Evolutionary conservation across 1,140 invertebrate genomes (phyloP).

Genomic region (Diuraphis noxia): DNA sequence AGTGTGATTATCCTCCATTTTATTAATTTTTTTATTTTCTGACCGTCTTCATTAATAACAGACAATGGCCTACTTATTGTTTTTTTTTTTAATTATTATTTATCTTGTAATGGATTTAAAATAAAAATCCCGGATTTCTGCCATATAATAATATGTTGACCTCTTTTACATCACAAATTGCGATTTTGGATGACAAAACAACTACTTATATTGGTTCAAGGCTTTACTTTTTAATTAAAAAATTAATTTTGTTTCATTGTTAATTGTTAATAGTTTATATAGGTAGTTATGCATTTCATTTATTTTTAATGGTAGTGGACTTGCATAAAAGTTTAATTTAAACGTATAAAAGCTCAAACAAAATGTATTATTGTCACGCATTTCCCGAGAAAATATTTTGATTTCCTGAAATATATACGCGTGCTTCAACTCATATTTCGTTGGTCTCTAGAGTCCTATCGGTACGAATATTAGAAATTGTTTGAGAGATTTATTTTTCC

Average conservation of each 20-base stretch:
- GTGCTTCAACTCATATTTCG: neutral
- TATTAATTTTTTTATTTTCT: neutral
- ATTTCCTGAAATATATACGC: neutral
- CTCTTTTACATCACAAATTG: neutral
- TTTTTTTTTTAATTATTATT: too few relatives aligned
- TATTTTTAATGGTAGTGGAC: neutral
- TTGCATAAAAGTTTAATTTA: neutral
- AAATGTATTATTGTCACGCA: neutral
- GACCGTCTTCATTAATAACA: neutral
- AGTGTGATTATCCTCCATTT: neutral
- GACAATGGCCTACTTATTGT: neutral
- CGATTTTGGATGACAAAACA: neutral
- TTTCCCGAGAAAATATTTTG: neutral
- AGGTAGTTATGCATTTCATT: neutral
- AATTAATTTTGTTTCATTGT: neutral
- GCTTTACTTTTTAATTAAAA: neutral
- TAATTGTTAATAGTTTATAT: neutral
- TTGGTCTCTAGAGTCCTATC: neutral
- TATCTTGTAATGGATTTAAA: neutral
- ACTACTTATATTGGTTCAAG: neutral
- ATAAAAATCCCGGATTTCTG: neutral
- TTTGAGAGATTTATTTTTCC: neutral
- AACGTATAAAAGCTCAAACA: neutral
- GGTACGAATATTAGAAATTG: neutral
- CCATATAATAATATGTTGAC: neutral